Evolutionary conservation across 2,888 invertebrate genomes (phyloP), one percentile per base, ranked within the genome.

Genomic region (Tachina grossa): DNA sequence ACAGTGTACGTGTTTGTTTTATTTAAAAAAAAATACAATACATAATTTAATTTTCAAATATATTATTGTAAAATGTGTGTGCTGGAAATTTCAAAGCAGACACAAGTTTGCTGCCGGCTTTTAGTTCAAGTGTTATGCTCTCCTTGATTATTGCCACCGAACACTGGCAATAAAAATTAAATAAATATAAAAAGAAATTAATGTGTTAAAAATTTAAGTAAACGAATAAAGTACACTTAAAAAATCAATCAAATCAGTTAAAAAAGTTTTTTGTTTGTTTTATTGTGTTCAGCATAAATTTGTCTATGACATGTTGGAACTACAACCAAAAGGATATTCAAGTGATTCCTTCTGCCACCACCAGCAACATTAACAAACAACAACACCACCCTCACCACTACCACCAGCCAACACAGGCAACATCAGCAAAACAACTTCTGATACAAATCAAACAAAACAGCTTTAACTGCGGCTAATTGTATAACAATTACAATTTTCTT

Each of bases 261-360:
- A 68, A 69, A 81, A 68, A 81, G 45, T 16, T 63, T 74, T 31
- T 31, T 31, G 0, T 31, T 31, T 31, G 31, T 31, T 81, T 53
- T 61, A 61, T 53, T 75, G 61, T 61, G 75, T 72, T 72, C 51
- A 77, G 49, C 72, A 78, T 78, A 78, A 74, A 74, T 78, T 83
- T 83, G 83, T 77, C 77, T 83, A 78, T 78, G 78, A 83, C 83
- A 83, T 83, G 83, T 83, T 83, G 72, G 77, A 72, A 57, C 59
- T 16, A 9, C 81, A 75, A 81, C 53, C 10, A 47, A 47, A 81
- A 78, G 83, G 77, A 83, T 68, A 68, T 74, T 63, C 22, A 31
- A 59, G 61, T 39, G 41, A 41, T 77, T 53, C 45, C 53, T 22
- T 11, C 61, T 69, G 59, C 78, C 11, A 79, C 61, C 39, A 71